Percentiles rank a stretch among this genome's conserved stretches.
Conservation (phyloP, 2,113 vertebrate genomes). For the Lichenostomus cassidix region DNA sequence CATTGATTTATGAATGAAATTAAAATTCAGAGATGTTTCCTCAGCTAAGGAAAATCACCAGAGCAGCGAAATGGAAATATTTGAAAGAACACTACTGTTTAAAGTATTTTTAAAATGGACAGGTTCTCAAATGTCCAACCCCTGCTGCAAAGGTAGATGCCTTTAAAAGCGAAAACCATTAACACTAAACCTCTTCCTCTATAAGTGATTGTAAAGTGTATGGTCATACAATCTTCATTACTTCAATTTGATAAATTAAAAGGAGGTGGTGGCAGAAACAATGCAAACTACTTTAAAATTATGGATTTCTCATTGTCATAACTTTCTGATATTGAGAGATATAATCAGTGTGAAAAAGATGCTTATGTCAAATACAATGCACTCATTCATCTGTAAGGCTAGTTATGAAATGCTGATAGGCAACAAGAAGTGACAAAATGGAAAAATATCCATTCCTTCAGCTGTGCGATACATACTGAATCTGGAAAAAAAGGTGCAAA, state of each 20-base stretch:
- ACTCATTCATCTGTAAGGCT: neutral
- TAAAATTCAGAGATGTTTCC: neutral
- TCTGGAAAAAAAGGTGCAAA: neutral
- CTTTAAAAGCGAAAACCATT: neutral
- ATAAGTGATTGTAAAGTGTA: neutral
- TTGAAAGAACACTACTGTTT: neutral
- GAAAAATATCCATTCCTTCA: neutral
- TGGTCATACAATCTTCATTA: neutral
- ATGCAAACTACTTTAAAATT: neutral
- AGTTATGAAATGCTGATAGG: neutral
- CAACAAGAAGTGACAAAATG: neutral
- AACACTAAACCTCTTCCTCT: neutral
- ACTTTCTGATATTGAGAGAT: neutral
- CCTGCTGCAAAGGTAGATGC: neutral
- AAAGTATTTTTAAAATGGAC: neutral
- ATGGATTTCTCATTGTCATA: neutral
- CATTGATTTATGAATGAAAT: neutral
- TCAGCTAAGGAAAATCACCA: neutral
- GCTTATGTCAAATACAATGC: neutral
- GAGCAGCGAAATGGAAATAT: neutral
- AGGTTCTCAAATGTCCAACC: neutral
- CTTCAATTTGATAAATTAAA: neutral
- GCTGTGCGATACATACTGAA: neutral
- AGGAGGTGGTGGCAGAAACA: neutral
- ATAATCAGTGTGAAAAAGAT: neutral